A percentile compares a stretch with the other conserved stretches of the same genome.
These are phyloP conservation scores for Zaprionus ghesquierei DNA, from an alignment of 1,140 invertebrate genomes.

Conservation along the genomic window DNA sequence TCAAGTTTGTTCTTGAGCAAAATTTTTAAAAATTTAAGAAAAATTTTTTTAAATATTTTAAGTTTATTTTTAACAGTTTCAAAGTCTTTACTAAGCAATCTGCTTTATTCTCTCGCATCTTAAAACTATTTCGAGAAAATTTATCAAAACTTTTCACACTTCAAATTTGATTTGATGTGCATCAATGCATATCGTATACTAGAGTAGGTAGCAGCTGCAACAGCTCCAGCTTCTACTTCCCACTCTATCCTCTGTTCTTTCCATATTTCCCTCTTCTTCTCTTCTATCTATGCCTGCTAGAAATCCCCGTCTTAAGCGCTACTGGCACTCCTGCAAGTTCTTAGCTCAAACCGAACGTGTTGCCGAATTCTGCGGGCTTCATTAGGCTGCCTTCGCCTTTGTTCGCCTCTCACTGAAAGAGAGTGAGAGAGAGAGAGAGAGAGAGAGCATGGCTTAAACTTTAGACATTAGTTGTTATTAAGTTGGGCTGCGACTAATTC, in stretches of 20 bases:
- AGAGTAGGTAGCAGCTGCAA: background rate
- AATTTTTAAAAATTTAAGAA: too few relatives aligned
- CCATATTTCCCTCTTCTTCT: background rate
- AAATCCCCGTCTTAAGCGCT: background rate
- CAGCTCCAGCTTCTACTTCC: background rate
- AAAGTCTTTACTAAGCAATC: too few relatives aligned
- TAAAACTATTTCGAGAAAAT: too few relatives aligned
- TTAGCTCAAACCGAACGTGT: slow-evolving; percentile 1
- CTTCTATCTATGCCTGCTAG: background rate
- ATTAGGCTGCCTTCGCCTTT: background rate
- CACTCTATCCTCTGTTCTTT: too few relatives aligned
- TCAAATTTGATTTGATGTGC: background rate
- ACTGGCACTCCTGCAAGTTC: background rate
- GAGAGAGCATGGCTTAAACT: slow-evolving; percentile 24
- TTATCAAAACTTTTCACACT: background rate
- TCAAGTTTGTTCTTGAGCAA: too few relatives aligned
- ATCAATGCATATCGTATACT: background rate
- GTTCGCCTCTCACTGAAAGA: too few relatives aligned
- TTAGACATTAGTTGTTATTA: slow-evolving; percentile 18
- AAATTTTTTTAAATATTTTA: too few relatives aligned
- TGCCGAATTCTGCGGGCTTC: background rate
- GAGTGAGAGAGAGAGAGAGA: background rate
- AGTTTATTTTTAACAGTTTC: too few relatives aligned
- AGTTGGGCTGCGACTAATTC: slow-evolving; percentile 22
- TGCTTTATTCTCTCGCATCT: too few relatives aligned